Base-by-base conservation (phyloP, 2,113 vertebrate genomes). In the Egretta garzetta region DNA sequence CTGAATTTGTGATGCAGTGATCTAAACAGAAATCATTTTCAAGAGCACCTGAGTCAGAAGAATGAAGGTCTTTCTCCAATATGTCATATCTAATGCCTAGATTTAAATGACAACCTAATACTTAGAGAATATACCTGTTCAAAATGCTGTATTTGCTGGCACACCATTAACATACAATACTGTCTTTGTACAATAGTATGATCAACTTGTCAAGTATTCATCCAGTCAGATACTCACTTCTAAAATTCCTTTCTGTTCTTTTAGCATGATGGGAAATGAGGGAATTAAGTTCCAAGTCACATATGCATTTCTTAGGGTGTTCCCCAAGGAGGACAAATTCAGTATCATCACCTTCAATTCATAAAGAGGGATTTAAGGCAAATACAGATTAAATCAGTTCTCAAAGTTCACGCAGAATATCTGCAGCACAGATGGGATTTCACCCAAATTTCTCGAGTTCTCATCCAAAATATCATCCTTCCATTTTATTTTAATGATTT, bases 401-500 rank as follows among this genome's bases (percentile, higher is more conserved):
- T 88, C 85, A 81, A 58, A 90, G 45, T 80, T 91, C 74, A 85
- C 85, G 62, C 19, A 86, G 77, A 76, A 84, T 84, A 89, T 59
- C 68, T 95, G 47, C 33, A 81, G 80, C 41, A 82, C 56, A 93
- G 81, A 80, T 88, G 74, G 74, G 58, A 90, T 86, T 88, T 90
- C 74, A 88, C 62, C 37, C 49, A 3, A 81, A 73, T 80, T 93
- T 97, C 32, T 88, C 80, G 53, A 76, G 53, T 41, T 90, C 66
- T 76, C 21, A 66, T 80, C 56, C 74, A 88, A 90, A 93, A 94
- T 64, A 91, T 89, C 67, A 75, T 62, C 24, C 52, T 73, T 82
- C 32, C 49, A 53, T 93, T 96, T 88, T 58, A 82, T 88, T 86
- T 88, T 85, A 80, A 82, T 86, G 77, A 95, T 92, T 94, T 90